Base-by-base conservation (phyloP, 53 echinoderm and acorn worm species). In the Paracentrotus lividus region DNA sequence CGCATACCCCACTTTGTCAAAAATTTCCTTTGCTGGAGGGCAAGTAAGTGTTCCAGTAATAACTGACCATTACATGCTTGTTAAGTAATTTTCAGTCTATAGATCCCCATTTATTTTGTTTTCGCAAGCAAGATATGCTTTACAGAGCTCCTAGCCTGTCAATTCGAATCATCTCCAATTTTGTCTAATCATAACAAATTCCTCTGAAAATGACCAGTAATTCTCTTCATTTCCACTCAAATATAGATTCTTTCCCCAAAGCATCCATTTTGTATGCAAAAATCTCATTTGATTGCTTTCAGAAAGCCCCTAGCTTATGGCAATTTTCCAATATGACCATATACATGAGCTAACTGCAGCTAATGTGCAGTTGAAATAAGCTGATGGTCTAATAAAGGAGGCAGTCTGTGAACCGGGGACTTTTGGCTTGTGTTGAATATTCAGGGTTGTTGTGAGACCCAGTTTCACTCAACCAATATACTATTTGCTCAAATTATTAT, bases 121-220 rank as follows among this genome's bases (percentile, higher is more conserved):
- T 42, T 76, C 42, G 20, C 76, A 76, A 42, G 38, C 20, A 40
- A 18, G 36, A 42, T 76, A 76, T 76, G 2, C 21, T 10, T 76
- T 76, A 42, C 20, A 38, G 21, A 76, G 36, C 20, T 76, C 42
- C 76, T 42, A 76, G 76, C 38, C 31, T 42, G 76, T 76, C 76
- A 16, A 76, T 76, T 21, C 42, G 14, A 76, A 76, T 76, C 76
- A 76, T 76, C 42, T 76, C 16, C 76, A 76, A 76, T 76, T 76
- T 76, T 38, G 76, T 76, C 76, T 13, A 42, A 76, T 76, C 76
- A 76, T 40, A 76, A 76, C 38, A 76, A 76, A 76, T 36, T 76
- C 23, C 23, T 69, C 38, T 1, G 0, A 42, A 76, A 76, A 76
- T 76, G 76, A 42, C 76, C 76, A 5, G 40, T 76, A 76, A 76